Evolutionary conservation across 2,113 vertebrate genomes (phyloP).

Genomic region (Chauna torquata): DNA sequence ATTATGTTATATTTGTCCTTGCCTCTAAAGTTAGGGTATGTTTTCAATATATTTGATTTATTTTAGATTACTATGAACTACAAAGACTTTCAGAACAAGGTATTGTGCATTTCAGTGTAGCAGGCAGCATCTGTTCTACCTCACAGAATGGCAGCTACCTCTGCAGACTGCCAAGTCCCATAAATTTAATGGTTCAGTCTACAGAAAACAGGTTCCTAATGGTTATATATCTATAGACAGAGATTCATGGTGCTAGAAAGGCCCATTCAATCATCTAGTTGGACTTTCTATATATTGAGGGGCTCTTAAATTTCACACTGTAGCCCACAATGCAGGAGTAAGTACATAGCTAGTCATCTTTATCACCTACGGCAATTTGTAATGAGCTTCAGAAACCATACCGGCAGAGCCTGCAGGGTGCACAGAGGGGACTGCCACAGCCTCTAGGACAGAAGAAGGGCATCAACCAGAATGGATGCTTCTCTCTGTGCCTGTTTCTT

Average conservation of each 20-base stretch:
- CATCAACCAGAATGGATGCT: neutral
- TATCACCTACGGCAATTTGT: neutral
- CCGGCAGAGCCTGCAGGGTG: neutral
- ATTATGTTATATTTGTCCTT: neutral
- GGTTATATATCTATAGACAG: constrained; percentile 12
- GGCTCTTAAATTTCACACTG: constrained; percentile 13
- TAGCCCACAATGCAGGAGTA: neutral
- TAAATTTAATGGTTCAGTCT: constrained; percentile 8
- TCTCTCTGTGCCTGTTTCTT: neutral
- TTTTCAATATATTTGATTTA: neutral
- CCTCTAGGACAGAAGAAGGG: neutral
- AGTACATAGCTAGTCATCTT: constrained; percentile 3
- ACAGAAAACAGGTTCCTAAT: constrained; percentile 29
- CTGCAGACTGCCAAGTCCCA: constrained; percentile 5
- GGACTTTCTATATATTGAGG: constrained; percentile 24
- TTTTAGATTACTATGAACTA: neutral
- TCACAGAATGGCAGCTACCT: constrained; percentile 29
- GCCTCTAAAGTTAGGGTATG: neutral
- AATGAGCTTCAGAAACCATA: neutral
- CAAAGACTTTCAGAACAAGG: neutral
- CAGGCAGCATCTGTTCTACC: constrained; percentile 10
- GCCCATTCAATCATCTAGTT: constrained; percentile 9
- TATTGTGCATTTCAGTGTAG: neutral
- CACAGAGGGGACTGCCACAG: neutral
- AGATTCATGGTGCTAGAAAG: constrained; percentile 21